These are phyloP conservation scores for Halesus radiatus DNA, from an alignment of 1,140 invertebrate species.

Conservation along the genomic window DNA sequence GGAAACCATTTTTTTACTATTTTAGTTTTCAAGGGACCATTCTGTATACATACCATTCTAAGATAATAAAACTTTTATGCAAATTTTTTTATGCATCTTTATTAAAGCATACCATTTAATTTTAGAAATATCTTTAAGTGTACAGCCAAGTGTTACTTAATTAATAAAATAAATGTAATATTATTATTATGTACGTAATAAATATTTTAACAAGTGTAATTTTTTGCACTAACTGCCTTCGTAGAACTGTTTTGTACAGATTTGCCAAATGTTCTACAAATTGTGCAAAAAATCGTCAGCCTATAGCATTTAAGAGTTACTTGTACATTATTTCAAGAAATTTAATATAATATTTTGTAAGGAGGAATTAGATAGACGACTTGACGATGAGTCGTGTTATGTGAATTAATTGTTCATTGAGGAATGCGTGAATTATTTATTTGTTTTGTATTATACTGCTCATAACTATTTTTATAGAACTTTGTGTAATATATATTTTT, in stretches of 20 bases:
- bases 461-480: conserved; percentile 45
- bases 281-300: conserved; percentile 23
- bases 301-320: neutral
- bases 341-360: neutral
- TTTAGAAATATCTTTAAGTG: neutral
- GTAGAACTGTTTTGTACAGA: conserved; percentile 49
- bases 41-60: too few relatives aligned
- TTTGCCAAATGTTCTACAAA: conserved; percentile 55
- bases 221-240: conserved; percentile 32
- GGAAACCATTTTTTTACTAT: too few relatives aligned
- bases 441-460: conserved; percentile 53
- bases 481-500: conserved; percentile 53
- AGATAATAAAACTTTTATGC: too few relatives aligned
- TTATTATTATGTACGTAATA: conserved; percentile 14
- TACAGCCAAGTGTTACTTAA: conserved; percentile 28
- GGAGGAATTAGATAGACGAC: too few relatives aligned
- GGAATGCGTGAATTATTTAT: conserved; percentile 43
- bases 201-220: neutral
- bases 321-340: conserved; percentile 17
- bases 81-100: too few relatives aligned
- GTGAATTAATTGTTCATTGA: conserved; percentile 1
- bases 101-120: neutral
- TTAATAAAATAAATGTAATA: conserved; percentile 7
- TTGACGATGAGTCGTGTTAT: neutral
- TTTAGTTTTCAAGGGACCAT: too few relatives aligned